Conservation (phyloP, 2,797 vertebrate species). For the Micrastur ruficollis region DNA sequence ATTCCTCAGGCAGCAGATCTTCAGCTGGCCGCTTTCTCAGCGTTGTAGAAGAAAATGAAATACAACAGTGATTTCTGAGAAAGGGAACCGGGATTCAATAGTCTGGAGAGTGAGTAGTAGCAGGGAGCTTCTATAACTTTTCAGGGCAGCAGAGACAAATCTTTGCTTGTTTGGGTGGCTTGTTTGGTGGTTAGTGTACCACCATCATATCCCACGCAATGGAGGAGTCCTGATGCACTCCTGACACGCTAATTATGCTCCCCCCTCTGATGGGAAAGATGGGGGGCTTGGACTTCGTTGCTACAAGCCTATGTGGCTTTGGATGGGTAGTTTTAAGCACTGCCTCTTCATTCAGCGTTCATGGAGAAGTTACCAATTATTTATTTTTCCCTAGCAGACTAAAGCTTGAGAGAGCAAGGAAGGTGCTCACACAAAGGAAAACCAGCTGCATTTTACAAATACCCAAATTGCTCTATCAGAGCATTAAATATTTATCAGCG, state of each 20-base stretch:
- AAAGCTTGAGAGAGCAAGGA: neutral
- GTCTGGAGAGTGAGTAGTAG: neutral
- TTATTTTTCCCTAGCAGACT: neutral
- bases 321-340: neutral
- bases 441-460: conserved; percentile 29
- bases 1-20: neutral
- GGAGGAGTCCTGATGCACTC: neutral
- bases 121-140: neutral
- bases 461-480: neutral
- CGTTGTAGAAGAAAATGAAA: neutral
- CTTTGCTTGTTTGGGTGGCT: neutral
- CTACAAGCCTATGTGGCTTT: neutral
- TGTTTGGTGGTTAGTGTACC: neutral
- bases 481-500: conserved; percentile 60
- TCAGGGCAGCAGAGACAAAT: neutral
- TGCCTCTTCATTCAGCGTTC: neutral
- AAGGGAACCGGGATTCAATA: neutral
- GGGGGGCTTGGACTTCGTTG: neutral
- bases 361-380: neutral
- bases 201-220: neutral
- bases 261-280: neutral
- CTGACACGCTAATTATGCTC: neutral
- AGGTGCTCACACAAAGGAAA: neutral
- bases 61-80: neutral
- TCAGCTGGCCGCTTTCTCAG: neutral